Evolutionary conservation across 2,797 vertebrate genomes (phyloP), one percentile per base, ranked within the genome.

Genomic region (Tapera naevia): DNA sequence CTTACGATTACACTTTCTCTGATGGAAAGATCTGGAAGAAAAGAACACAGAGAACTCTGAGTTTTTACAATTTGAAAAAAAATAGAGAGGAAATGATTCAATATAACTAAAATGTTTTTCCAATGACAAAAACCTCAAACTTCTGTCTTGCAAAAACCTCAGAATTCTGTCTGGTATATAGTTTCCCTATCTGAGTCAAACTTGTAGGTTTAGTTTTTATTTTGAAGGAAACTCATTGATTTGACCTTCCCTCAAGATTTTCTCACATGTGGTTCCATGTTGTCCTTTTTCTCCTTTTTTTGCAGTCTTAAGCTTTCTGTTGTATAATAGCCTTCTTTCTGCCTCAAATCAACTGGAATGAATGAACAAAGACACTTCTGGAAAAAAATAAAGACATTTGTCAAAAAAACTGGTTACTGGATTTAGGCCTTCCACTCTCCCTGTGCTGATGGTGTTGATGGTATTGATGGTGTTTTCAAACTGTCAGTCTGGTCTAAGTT

Each of bases 31-130:
- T 76, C 24, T 27, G 32, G n/a, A 19, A 61, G 58, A 48, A 86
- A 92, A 72, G 25, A 85, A 61, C 0, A 0, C 2, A 5, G 70
- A 88, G 27, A 78, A 69, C 28, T 85, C 54, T 43, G 27, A 80
- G 56, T 22, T 92, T 93, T 89, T 46, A 53, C 19, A 66, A 50
- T 46, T 30, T 53, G 50, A 51, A 46, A 88, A n/a, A 74, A 86
- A 91, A 78, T 11, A 67, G 37, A 79, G 41, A 7, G 33, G 30
- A 88, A 91, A 62, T 70, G 16, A 86, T n/a, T 91, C 62, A 85
- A 14, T 73, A 33, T 37, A 75, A 83, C 76, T 69, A 69, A 91
- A 92, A 92, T 81, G 17, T 80, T 96, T 96, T 91, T 22, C 25
- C 48, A 73, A 21, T 61, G 35, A 48, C 71, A 89, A 93, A 87